A percentile compares a stretch with the other conserved stretches of the same genome.
phyloP scores from a whole-genome alignment of 2,888 invertebrate genomes.

The Hirtodrosophila cameraria region DNA sequence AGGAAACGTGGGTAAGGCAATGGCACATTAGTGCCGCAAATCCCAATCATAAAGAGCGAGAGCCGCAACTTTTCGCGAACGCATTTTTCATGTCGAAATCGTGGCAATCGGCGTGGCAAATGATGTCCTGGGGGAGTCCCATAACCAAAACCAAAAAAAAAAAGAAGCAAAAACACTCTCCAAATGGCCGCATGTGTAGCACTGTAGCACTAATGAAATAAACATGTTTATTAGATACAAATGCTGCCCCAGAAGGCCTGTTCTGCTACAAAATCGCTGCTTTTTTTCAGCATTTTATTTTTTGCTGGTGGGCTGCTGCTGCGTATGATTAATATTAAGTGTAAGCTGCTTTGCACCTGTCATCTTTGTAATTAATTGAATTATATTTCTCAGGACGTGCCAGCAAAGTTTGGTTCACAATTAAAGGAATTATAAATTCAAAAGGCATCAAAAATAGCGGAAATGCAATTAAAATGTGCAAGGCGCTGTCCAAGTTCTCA shows the following conservation, averaged over 20 bases:
- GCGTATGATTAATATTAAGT: conserved; percentile 75
- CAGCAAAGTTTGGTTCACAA: conserved; percentile 15
- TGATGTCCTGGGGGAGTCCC: conserved; percentile 66
- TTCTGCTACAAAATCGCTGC: conserved; percentile 3
- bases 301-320: conserved; percentile 20
- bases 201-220: conserved; percentile 76
- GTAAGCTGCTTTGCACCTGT: conserved; percentile 65
- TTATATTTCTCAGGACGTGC: conserved; percentile 73
- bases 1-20: conserved; percentile 43
- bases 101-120: conserved; percentile 69
- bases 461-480: conserved; percentile 76
- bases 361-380: conserved; percentile 75
- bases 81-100: conserved; percentile 77
- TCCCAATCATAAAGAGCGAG: conserved; percentile 74
- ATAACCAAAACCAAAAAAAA: conserved; percentile 23
- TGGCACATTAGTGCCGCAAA: conserved; percentile 74
- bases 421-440: conserved; percentile 67
- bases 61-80: conserved; percentile 69
- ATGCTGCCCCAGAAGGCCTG: conserved; percentile 49
- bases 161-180: conserved; percentile 16
- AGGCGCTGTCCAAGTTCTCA: conserved; percentile 9
- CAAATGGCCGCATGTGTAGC: conserved; percentile 68
- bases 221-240: conserved; percentile 76
- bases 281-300: conserved; percentile 21
- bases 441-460: conserved; percentile 76